These are phyloP conservation scores for Drosophila paucipuncta DNA, from an alignment of 2,888 invertebrate species.

Conservation along the genomic window DNA sequence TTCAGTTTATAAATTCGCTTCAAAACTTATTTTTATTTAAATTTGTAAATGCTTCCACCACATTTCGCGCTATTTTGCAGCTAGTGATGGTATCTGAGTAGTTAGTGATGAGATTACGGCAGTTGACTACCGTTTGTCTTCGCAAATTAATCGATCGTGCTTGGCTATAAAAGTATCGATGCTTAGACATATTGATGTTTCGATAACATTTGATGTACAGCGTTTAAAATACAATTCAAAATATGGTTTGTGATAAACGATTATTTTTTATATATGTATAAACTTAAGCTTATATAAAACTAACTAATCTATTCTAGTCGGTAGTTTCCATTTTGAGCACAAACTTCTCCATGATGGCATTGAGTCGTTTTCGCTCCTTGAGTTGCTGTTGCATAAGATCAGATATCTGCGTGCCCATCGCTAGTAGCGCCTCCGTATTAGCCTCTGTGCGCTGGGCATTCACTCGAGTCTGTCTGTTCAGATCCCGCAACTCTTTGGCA, in stretches of 20 bases:
- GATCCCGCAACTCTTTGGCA: slow-evolving; percentile 57
- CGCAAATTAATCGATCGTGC: slow-evolving; percentile 7
- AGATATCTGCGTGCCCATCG: slow-evolving; percentile 64
- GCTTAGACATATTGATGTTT: background rate
- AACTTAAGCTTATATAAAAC: slow-evolving; percentile 1
- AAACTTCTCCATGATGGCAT: slow-evolving; percentile 67
- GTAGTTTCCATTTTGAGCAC: slow-evolving; percentile 68
- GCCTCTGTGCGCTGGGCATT: slow-evolving; percentile 67
- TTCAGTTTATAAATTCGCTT: background rate
- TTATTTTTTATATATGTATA: background rate
- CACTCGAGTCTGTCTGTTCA: slow-evolving; percentile 60
- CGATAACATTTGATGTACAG: background rate
- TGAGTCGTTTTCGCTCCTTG: slow-evolving; percentile 67
- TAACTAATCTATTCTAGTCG: slow-evolving; percentile 36
- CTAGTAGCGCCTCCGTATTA: slow-evolving; percentile 65
- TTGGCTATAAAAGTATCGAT: background rate
- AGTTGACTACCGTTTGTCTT: background rate
- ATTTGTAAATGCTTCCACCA: slow-evolving; percentile 18
- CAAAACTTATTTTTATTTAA: slow-evolving; percentile 20
- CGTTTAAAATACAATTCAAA: background rate
- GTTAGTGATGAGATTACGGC: slow-evolving; percentile 8
- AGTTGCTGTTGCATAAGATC: slow-evolving; percentile 70
- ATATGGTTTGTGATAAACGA: background rate
- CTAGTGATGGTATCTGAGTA: slow-evolving; percentile 17
- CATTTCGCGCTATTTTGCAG: slow-evolving; percentile 52